Base-by-base conservation (phyloP, 1,140 invertebrate species). In the Drosophila sp. region DNA sequence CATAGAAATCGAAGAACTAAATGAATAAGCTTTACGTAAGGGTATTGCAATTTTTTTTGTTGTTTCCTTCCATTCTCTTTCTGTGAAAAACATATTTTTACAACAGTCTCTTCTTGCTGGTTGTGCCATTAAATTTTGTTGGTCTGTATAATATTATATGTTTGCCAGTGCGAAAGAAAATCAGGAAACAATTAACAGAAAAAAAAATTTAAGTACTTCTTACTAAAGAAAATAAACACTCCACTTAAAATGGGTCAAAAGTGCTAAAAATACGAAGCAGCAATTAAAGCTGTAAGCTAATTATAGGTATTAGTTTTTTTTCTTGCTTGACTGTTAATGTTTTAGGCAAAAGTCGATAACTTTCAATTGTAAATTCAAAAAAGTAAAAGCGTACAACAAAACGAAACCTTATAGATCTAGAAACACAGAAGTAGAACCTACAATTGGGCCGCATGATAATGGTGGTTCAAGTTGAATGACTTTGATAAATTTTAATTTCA, bases 381-480 rank as follows among this genome's bases (percentile, higher is more conserved):
- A 84, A 80, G 72, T 84, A 80, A 84, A 73, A 76, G 62, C 72
- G 27, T 27, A 27, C 10, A 38, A 2, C 57, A 35, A 67, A 61
- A 27, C 27, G 4, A n/a, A 47, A 55, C 35, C 1, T 61, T 8
- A 63, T 61, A 29, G 8, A 61, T 54, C 63, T 60, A 25, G 54
- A 47, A 44, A 63, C 27, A 50, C 17, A 17, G 17, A 17, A 35
- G 33, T 10, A 64, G 11, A 58, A 62, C 17, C 10, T 4, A 27
- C 25, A 44, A 72, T 57, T 55, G 17, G 61, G 32, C 27, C 60
- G 25, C 33, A 54, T 41, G 35, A 70, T 33, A 17, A 60, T 23
- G 60, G 44, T 65, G 57, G 82, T 86, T 85, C 47, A 72, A 84
- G 82, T 86, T 85, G 82, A 85, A 86, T 85, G 82, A 86, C 78